phyloP scores from a whole-genome alignment of 1,140 invertebrate species.

The Hirudo medicinalis region DNA sequence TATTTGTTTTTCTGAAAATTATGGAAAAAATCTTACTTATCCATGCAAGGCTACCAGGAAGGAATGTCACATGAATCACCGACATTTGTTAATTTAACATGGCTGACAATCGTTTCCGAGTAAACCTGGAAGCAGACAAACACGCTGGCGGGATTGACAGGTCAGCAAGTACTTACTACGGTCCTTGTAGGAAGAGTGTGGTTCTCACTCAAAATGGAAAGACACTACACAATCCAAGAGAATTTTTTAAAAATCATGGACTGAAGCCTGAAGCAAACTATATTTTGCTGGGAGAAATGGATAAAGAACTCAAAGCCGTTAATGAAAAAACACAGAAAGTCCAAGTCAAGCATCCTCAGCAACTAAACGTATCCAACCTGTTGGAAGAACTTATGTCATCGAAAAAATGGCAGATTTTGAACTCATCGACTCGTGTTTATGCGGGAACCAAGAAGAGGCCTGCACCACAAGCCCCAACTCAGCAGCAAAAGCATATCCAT shows the following conservation, averaged over 20 bases:
- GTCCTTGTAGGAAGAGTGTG: neutral
- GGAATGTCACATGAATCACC: neutral
- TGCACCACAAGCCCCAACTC: neutral
- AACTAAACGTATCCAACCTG: neutral
- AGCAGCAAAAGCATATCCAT: neutral
- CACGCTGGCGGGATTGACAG: neutral
- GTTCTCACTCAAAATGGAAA: neutral
- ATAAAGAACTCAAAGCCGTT: neutral
- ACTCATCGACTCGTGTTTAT: neutral
- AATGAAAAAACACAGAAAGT: neutral
- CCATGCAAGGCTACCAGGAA: neutral
- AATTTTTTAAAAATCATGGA: neutral
- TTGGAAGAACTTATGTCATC: neutral
- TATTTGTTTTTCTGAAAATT: neutral
- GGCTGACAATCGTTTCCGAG: neutral
- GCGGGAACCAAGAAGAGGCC: neutral
- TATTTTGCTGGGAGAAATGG: neutral
- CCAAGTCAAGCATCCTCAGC: neutral
- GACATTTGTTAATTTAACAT: neutral
- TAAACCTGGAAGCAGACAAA: neutral
- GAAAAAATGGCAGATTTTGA: neutral
- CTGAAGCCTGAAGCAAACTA: slow-evolving; percentile 2
- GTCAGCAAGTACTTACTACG: neutral
- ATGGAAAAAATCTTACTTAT: neutral
- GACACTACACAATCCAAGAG: neutral